Evolutionary conservation across 2,888 invertebrate species (phyloP), one percentile per base, ranked within the genome.

Genomic region (Orthosia gothica): DNA sequence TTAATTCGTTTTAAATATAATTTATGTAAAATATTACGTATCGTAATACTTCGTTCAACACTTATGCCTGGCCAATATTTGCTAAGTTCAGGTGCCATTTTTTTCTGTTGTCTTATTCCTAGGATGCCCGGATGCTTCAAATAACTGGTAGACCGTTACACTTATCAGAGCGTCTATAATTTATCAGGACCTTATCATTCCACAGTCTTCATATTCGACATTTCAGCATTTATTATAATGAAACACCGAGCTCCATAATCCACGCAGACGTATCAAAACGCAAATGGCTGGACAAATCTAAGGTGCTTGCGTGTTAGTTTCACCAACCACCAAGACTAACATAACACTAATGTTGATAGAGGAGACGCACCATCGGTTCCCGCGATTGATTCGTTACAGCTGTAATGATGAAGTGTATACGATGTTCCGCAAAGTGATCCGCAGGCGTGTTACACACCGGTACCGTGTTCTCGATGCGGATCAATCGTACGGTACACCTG

Each of bases 401-500:
- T 71, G 66, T 79, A 81, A 78, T 74, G 64, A 69, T 76, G 70
- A 74, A 57, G 72, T 74, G 50, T 50, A 26, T 67, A 77, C 81
- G 78, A 85, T 91, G 91, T 89, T 89, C 92, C 71, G 90, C 86
- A 90, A 92, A 92, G 57, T 81, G 71, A 77, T 78, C 73, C 65
- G 59, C 69, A 70, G 71, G 88, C 86, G 90, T 88, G 91, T 89
- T 90, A 83, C 85, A 71, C 81, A 92, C 94, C 94, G 94, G 95
- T 95, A 94, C 84, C 80, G 87, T 86, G 89, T 84, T 92, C 92
- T 89, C 87, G 89, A 94, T 93, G 94, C 93, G 91, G 93, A 93
- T 91, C 92, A 87, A 92, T 89, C 89, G 81, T 89, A 95, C 95
- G 94, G 95, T 95, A 95, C 90, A 90, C 87, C 79, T 87, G 89